Conservation (phyloP, 2,113 vertebrate species). For the Cygnus buccinator region DNA sequence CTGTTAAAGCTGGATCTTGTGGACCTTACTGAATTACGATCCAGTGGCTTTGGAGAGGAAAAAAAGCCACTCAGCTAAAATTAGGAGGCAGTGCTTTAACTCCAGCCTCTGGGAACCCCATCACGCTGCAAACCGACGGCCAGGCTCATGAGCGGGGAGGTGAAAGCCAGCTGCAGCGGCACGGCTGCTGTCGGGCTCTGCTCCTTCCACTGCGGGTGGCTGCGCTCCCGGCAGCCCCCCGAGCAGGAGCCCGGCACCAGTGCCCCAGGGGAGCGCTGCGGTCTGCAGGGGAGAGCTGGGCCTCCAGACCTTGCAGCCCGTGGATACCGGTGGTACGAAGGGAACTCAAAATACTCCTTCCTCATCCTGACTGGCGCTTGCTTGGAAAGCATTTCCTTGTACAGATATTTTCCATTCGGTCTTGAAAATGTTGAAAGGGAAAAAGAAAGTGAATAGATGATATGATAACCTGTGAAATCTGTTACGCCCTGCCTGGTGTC, state of each 20-base stretch:
- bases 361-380: rapidly evolving
- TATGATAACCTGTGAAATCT: background rate
- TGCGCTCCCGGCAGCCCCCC: too few relatives aligned
- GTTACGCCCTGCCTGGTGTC: background rate
- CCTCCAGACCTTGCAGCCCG: background rate
- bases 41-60: background rate
- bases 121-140: background rate
- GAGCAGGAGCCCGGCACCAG: too few relatives aligned
- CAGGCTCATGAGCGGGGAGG: background rate
- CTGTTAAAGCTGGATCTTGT: background rate
- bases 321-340: background rate
- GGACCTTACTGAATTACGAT: background rate
- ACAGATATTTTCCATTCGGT: background rate
- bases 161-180: background rate
- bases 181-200: too few relatives aligned
- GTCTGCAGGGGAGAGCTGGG: background rate
- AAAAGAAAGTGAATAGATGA: background rate
- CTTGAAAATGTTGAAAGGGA: background rate
- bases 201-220: too few relatives aligned
- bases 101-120: conserved; percentile 25
- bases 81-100: conserved; percentile 54
- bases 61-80: conserved; percentile 9
- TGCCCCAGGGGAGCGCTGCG: too few relatives aligned
- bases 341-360: background rate
- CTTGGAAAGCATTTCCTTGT: background rate